Evolutionary conservation across 2,113 vertebrate genomes (phyloP).

Genomic region (Otocyon megalotis): DNA sequence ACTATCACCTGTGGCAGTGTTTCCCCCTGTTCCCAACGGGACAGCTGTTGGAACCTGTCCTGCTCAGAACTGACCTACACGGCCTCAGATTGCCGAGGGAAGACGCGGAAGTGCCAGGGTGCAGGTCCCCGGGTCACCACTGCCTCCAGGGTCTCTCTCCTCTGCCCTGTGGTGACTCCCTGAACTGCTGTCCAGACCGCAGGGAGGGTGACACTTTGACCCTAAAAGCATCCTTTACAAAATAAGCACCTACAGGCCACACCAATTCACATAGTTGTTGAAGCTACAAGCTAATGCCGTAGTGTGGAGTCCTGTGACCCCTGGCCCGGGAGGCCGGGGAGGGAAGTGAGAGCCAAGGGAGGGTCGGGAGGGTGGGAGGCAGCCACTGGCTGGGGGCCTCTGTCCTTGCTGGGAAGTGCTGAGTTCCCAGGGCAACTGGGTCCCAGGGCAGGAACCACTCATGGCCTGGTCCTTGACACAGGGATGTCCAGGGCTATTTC

Average conservation of each 20-base stretch:
- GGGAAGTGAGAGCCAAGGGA: rapidly evolving
- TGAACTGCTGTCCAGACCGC: not conserved
- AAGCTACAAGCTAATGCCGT: conserved; percentile 21
- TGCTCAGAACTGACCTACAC: not conserved
- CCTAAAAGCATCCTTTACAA: conserved; percentile 48
- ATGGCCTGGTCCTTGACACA: conserved; percentile 4
- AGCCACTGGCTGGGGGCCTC: not conserved
- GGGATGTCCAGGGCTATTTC: conserved; percentile 55
- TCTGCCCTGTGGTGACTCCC: not conserved
- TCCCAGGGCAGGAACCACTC: conserved; percentile 7
- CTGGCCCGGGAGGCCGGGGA: not conserved
- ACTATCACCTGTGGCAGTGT: not conserved
- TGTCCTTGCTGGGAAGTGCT: conserved; percentile 48
- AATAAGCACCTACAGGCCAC: conserved; percentile 67
- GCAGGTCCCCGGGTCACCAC: not conserved
- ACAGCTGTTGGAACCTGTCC: too few relatives aligned
- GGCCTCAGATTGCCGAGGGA: not conserved
- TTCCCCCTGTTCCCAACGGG: not conserved
- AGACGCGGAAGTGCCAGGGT: rapidly evolving
- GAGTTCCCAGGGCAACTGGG: conserved; percentile 28
- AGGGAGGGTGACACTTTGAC: not conserved
- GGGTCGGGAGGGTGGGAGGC: not conserved
- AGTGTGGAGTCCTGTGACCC: not conserved
- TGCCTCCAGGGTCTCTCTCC: not conserved
- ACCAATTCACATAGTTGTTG: conserved; percentile 14